A percentile compares a stretch with the other conserved stretches of the same genome.
Evolutionary conservation across 2,797 vertebrate species (phyloP).

Genomic region (Enteromius trimaculatus): DNA sequence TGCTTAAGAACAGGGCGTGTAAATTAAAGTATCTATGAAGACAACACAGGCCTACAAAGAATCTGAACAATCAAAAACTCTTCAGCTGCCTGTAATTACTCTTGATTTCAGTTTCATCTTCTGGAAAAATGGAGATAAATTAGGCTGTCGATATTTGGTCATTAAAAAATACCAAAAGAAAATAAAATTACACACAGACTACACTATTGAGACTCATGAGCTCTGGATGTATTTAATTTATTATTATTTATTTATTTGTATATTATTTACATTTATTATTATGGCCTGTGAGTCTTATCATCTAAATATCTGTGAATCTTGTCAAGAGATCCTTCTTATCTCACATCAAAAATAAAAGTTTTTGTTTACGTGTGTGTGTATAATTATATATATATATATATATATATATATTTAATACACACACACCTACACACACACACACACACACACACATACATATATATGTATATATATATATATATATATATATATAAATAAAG

Average conservation of each 20-base stretch:
- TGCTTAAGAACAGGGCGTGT: not conserved
- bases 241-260: no score
- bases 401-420: no score
- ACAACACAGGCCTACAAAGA: not conserved
- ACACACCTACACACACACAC: not conserved
- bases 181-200: not conserved
- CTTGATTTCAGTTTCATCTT: not conserved
- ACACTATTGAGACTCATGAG: not conserved
- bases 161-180: not conserved
- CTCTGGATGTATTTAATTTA: not conserved
- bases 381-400: not conserved
- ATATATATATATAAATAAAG: not conserved
- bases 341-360: not conserved
- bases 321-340: not conserved
- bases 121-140: not conserved
- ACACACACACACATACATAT: no score
- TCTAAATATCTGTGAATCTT: slow-evolving; percentile 4
- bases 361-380: no score
- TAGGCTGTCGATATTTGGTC: not conserved
- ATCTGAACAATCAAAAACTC: not conserved
- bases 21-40: not conserved
- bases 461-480: not conserved
- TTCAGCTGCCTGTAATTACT: not conserved
- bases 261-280: not conserved
- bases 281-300: not conserved